Evolutionary conservation across 1,140 invertebrate species (phyloP).

Genomic region (Calliphora vicina): DNA sequence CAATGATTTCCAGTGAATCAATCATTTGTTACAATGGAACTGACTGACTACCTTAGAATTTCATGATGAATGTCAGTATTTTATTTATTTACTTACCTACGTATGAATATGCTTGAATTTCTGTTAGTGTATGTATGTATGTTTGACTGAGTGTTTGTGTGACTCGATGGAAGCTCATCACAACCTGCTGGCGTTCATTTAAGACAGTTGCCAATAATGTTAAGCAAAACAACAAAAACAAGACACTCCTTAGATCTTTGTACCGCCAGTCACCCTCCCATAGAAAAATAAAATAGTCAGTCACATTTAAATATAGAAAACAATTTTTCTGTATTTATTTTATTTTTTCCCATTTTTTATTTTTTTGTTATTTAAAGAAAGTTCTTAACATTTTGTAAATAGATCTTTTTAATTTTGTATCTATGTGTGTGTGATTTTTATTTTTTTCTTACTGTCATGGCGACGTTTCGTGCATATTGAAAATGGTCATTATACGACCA

Average conservation of each 20-base stretch:
- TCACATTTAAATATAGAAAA: not conserved
- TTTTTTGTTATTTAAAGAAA: conserved; percentile 15
- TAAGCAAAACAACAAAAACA: not conserved
- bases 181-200: conserved; percentile 13
- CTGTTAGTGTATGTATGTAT: no score
- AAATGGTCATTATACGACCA: not conserved
- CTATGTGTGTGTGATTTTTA: not conserved
- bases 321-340: not conserved
- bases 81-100: not conserved
- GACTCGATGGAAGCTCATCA: not conserved
- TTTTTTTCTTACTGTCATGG: not conserved
- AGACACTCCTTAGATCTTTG: conserved; percentile 33
- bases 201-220: conserved; percentile 3
- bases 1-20: conserved; percentile 31
- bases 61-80: not conserved
- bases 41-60: not conserved
- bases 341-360: not conserved
- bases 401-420: not conserved
- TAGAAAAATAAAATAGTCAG: not conserved
- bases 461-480: conserved; percentile 11
- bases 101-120: not conserved
- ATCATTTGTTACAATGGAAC: conserved; percentile 3
- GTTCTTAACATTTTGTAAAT: conserved; percentile 28
- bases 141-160: not conserved
- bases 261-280: conserved; percentile 13